Evolutionary conservation across 2,888 invertebrate species (phyloP).

Genomic region (Odontocolon sp.): DNA sequence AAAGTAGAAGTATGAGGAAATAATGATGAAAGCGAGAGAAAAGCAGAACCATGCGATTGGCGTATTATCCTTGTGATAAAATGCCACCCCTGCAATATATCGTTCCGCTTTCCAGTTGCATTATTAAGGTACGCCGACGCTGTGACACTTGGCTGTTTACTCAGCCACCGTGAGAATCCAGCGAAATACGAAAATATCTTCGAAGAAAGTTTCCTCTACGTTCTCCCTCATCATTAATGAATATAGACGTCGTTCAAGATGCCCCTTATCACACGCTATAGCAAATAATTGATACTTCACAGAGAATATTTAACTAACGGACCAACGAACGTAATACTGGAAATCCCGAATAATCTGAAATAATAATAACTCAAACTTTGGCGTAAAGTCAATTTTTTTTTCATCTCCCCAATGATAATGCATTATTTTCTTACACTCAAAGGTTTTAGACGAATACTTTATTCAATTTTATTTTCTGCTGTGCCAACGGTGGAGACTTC

Average conservation of each 20-base stretch:
- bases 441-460: neutral
- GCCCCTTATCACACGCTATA: slow-evolving; percentile 5
- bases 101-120: slow-evolving; percentile 2
- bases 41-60: slow-evolving; percentile 19
- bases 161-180: neutral
- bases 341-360: too few relatives aligned
- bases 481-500: slow-evolving; percentile 41
- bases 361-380: too few relatives aligned
- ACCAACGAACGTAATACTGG: too few relatives aligned
- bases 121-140: slow-evolving; percentile 13
- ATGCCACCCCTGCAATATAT: slow-evolving; percentile 14
- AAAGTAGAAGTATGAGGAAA: slow-evolving; percentile 10
- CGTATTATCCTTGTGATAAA: slow-evolving; percentile 43
- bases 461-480: slow-evolving; percentile 33
- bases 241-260: neutral
- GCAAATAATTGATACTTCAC: neutral
- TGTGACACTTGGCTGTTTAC: neutral
- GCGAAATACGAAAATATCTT: neutral
- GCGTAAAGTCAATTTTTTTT: neutral
- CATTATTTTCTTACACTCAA: neutral
- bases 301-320: neutral
- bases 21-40: slow-evolving; percentile 26
- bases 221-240: neutral
- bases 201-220: neutral
- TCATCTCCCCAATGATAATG: neutral